Conservation (phyloP, 1,140 invertebrate genomes). For the Proctacanthus coquilletti region DNA sequence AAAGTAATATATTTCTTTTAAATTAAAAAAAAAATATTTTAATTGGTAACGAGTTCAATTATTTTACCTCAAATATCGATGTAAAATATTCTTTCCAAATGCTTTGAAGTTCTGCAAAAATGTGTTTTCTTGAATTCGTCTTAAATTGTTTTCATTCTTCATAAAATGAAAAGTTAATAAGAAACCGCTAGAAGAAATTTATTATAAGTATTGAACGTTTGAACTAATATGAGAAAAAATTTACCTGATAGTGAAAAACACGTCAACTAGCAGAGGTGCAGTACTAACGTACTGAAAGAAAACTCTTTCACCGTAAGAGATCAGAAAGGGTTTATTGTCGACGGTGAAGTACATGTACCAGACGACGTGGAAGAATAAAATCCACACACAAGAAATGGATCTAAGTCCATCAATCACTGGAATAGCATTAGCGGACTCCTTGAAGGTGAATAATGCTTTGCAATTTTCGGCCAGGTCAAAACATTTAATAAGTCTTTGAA, state of each 20-base stretch:
- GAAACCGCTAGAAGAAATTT: conserved; percentile 17
- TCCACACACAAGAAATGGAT: conserved; percentile 23
- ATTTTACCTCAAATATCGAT: conserved; percentile 22
- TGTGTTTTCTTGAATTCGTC: conserved; percentile 16
- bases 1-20: too few relatives aligned
- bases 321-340: conserved; percentile 20
- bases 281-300: conserved; percentile 23
- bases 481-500: conserved; percentile 19
- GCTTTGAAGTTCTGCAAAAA: conserved; percentile 15
- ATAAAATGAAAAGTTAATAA: conserved; percentile 27
- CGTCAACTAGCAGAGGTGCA: conserved; percentile 24
- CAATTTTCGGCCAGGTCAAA: conserved; percentile 21
- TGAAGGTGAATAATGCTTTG: conserved; percentile 11
- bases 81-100: conserved; percentile 22
- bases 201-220: background rate
- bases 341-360: conserved; percentile 30
- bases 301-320: conserved; percentile 19
- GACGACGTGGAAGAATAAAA: conserved; percentile 22
- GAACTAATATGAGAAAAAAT: background rate
- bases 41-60: too few relatives aligned
- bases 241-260: conserved; percentile 29
- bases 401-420: conserved; percentile 26
- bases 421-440: conserved; percentile 13
- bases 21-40: too few relatives aligned
- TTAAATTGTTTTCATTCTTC: conserved; percentile 18